Conservation (phyloP, 2,888 invertebrate species). For the Aelia acuminata region DNA sequence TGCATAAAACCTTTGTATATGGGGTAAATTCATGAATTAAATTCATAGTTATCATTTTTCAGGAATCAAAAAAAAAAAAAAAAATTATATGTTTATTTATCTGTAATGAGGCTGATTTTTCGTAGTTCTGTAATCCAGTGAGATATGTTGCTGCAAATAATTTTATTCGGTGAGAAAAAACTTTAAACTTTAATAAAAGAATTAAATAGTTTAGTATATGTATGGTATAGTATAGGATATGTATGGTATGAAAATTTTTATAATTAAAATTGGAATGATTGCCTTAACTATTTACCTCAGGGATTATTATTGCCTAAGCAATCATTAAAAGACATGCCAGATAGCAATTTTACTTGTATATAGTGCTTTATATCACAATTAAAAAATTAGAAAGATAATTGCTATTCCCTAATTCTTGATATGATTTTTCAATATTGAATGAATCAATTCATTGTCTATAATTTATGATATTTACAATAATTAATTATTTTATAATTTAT, state of each 20-base stretch:
- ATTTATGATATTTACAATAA: background rate
- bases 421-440: background rate
- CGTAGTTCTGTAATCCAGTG: background rate
- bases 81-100: constrained; percentile 1
- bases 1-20: constrained; percentile 71
- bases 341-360: background rate
- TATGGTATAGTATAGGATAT: background rate
- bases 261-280: background rate
- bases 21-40: constrained; percentile 63
- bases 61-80: background rate
- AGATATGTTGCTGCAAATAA: constrained; percentile 28
- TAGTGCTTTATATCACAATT: background rate
- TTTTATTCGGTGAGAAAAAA: background rate
- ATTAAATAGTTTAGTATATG: background rate
- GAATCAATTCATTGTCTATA: background rate
- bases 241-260: background rate
- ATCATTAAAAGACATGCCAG: background rate
- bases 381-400: background rate
- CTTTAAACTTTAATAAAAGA: background rate
- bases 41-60: background rate
- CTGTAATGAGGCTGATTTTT: background rate
- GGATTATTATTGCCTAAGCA: constrained; percentile 19
- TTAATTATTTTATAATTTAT: background rate
- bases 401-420: background rate
- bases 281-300: constrained; percentile 37